Percentiles rank a stretch among this genome's conserved stretches.
phyloP scores from a whole-genome alignment of 2,113 vertebrate species.

The Charadrius vociferus region DNA sequence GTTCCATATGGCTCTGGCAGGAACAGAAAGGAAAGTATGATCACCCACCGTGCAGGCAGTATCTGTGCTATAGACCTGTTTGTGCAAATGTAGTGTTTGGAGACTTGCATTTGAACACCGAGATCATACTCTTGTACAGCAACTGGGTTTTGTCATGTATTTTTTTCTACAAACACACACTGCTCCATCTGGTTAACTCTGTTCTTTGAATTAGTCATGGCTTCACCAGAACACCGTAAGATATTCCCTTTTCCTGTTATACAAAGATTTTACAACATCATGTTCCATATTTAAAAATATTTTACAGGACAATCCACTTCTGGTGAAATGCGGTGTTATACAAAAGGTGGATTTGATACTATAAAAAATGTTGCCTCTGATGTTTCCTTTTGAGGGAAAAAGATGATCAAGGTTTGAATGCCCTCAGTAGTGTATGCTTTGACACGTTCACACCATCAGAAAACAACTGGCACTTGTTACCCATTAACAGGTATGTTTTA shows the following conservation, averaged over 20 bases:
- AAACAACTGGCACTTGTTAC: background rate
- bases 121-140: no score
- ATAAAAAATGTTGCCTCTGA: background rate
- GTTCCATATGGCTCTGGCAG: rapidly evolving
- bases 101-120: background rate
- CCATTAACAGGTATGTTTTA: no score
- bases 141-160: rapidly evolving
- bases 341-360: background rate
- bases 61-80: background rate
- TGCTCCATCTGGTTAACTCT: background rate
- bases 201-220: background rate
- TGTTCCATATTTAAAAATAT: background rate
- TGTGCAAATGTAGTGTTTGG: background rate
- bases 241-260: background rate
- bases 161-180: no score
- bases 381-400: background rate
- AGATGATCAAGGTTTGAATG: background rate
- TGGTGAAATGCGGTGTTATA: background rate
- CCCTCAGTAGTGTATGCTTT: background rate
- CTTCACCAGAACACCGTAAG: background rate
- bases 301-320: background rate
- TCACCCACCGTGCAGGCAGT: rapidly evolving
- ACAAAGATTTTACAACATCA: background rate
- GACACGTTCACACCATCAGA: background rate
- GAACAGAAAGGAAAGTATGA: background rate